Conservation (phyloP, 2,888 invertebrate species). For the Agrotis puta region DNA sequence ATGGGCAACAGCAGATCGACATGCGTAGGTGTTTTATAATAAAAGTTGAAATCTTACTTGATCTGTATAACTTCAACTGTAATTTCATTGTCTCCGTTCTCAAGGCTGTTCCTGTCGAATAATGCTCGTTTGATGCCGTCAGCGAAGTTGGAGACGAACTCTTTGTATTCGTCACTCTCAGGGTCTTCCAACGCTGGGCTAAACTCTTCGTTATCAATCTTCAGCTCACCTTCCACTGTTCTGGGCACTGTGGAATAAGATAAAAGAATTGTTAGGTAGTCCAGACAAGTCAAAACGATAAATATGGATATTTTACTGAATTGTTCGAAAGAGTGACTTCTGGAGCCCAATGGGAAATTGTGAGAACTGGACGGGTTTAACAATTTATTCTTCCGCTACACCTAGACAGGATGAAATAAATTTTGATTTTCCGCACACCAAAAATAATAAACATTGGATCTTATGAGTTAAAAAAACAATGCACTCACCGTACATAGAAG, state of each 20-base stretch:
- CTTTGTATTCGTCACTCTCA: constrained; percentile 92
- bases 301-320: too few relatives aligned
- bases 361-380: too few relatives aligned
- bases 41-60: constrained; percentile 82
- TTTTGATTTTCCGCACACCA: too few relatives aligned
- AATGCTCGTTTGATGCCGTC: constrained; percentile 91
- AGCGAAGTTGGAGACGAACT: constrained; percentile 91
- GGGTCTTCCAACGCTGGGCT: constrained; percentile 90
- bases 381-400: too few relatives aligned
- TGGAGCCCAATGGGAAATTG: too few relatives aligned
- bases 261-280: constrained; percentile 6
- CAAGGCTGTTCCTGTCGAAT: constrained; percentile 88
- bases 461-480: not conserved
- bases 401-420: too few relatives aligned
- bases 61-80: constrained; percentile 92
- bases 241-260: constrained; percentile 91
- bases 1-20: too few relatives aligned
- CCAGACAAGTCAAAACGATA: not conserved
- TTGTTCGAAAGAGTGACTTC: too few relatives aligned
- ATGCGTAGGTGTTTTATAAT: too few relatives aligned
- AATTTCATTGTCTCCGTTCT: constrained; percentile 90
- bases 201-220: constrained; percentile 93
- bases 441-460: too few relatives aligned
- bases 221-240: constrained; percentile 93
- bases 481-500: constrained; percentile 89